Evolutionary conservation across 2,888 invertebrate species (phyloP), one percentile per base, ranked within the genome.

Genomic region (Parnassius orleans): DNA sequence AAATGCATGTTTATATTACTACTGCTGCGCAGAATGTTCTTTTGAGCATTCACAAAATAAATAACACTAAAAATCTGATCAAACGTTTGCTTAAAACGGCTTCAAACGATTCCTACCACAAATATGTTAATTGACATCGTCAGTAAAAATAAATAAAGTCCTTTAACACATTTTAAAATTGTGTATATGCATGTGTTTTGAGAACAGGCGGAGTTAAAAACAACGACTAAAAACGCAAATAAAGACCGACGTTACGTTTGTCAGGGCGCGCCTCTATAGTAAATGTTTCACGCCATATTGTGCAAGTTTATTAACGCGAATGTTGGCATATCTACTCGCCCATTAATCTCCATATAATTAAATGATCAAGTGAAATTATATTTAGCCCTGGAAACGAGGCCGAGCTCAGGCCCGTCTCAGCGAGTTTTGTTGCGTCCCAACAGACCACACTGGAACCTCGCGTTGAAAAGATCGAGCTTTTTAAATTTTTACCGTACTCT

Each of bases 301-400:
- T 83, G 78, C 78, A 47, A 80, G 79, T 84, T 84, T 87, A 85
- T 83, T 86, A 85, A 83, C 83, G 81, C 78, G 71, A 81, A 85
- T 78, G 84, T 84, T 86, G 86, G 84, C 88, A 84, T 87, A 83
- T 76, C 78, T 79, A 75, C 78, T 79, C 76, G 79, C 78, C 83
- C 83, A 90, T 90, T 90, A 87, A 90, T 90, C 90, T 90, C 85
- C 84, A 89, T 88, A 89, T 90, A 90, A 90, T 90, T 87, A 90
- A 88, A 90, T 88, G 89, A 90, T 90, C 89, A 89, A 90, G 87
- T 85, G 83, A 90, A 86, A 84, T 84, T 90, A 90, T 89, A 89
- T 90, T 88, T 90, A 90, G 89, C 87, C 69, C 78, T 81, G 83
- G 83, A 88, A 90, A 89, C 78, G 86, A 80, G 90, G 87, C 81